Conservation (phyloP, 2,888 invertebrate species). For the Harpalus rubripes region DNA sequence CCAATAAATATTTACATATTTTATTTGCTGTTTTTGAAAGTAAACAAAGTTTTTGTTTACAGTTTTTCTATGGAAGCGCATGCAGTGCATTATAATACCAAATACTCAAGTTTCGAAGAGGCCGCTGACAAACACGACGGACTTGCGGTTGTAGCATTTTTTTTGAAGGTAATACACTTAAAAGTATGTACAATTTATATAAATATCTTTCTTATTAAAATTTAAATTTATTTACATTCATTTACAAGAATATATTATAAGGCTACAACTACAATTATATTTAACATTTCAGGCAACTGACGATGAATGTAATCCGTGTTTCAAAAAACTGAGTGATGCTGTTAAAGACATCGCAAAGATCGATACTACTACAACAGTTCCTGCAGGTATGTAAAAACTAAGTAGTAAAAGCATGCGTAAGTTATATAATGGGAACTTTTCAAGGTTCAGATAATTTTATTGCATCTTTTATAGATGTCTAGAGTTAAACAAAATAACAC, state of each 20-base stretch:
- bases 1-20: neutral
- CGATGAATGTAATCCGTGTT: conserved; percentile 75
- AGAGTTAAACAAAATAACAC: conserved; percentile 8
- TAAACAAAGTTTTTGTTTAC: conserved; percentile 23
- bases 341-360: conserved; percentile 75
- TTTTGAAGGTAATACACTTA: conserved; percentile 79
- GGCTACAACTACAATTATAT: conserved; percentile 4
- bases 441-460: conserved; percentile 46
- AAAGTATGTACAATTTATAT: neutral
- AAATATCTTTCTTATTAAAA: conserved; percentile 72
- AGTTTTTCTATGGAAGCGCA: conserved; percentile 89
- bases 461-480: neutral
- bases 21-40: neutral
- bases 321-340: conserved; percentile 75
- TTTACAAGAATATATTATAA: too few relatives aligned
- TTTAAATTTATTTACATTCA: neutral
- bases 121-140: conserved; percentile 86
- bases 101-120: conserved; percentile 82
- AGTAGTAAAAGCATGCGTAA: conserved; percentile 14
- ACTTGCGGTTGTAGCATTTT: conserved; percentile 85
- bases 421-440: conserved; percentile 33
- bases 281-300: conserved; percentile 73
- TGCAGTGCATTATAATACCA: conserved; percentile 87
- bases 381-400: conserved; percentile 71
- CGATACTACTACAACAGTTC: conserved; percentile 73